Evolutionary conservation across 2,113 vertebrate species (phyloP).

Genomic region (Corydoras sp.): DNA sequence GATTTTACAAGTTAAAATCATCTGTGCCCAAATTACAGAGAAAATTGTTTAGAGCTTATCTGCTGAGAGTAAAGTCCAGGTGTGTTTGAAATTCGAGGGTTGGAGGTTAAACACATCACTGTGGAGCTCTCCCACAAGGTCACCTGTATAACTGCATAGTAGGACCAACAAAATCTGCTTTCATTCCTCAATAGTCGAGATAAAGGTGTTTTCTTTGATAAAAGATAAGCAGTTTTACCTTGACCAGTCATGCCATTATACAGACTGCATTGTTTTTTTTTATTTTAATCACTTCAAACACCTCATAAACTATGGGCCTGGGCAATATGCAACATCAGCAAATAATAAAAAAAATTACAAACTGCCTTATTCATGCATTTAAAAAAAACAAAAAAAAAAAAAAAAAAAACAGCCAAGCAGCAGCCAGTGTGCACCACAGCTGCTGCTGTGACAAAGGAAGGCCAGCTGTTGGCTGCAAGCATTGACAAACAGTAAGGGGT

Average conservation of each 20-base stretch:
- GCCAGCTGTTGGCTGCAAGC: constrained; percentile 43
- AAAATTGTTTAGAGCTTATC: constrained; percentile 7
- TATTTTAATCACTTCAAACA: too few relatives aligned
- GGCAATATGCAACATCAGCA: not conserved
- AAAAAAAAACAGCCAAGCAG: constrained; percentile 24
- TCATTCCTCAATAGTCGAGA: constrained; percentile 28
- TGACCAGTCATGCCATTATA: constrained; percentile 3
- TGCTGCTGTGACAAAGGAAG: constrained; percentile 42
- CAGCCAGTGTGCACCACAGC: constrained; percentile 36
- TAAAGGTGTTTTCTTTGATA: constrained; percentile 41
- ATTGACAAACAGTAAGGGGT: constrained; percentile 19
- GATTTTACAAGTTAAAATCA: too few relatives aligned
- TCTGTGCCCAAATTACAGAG: too few relatives aligned
- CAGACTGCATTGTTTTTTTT: not conserved
- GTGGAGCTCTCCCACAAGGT: constrained; percentile 50
- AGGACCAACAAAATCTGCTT: constrained; percentile 28
- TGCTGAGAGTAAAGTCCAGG: constrained; percentile 11
- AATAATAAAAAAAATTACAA: constrained; percentile 1
- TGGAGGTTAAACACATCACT: constrained; percentile 32
- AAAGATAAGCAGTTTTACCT: constrained; percentile 39
- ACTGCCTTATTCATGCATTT: constrained; percentile 3
- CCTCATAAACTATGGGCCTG: not conserved
- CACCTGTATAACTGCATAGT: constrained; percentile 37
- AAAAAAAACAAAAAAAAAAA: constrained; percentile 4
- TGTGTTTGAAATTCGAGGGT: constrained; percentile 10